phyloP scores from a whole-genome alignment of 2,113 vertebrate species.

The Mesoclemmys tuberculata region DNA sequence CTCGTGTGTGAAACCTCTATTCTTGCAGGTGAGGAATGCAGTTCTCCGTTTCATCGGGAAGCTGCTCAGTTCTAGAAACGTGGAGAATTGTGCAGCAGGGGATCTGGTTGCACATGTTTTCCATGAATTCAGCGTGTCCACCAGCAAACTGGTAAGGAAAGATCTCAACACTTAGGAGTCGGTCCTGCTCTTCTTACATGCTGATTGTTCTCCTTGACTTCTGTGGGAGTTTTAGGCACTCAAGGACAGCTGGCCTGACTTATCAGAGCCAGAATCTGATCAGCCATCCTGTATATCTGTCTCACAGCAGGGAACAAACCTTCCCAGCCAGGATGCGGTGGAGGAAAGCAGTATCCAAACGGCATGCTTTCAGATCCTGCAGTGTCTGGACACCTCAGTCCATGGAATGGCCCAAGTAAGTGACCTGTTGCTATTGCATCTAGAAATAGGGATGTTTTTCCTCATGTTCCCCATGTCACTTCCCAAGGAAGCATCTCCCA shows the following conservation, averaged over 20 bases:
- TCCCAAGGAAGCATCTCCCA: background rate
- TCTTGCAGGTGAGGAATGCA: background rate
- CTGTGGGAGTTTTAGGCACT: too few species aligned
- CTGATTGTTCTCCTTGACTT: too few species aligned
- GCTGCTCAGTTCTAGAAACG: background rate
- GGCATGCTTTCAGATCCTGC: background rate
- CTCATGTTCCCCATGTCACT: background rate
- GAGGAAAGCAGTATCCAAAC: background rate
- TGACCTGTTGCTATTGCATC: background rate
- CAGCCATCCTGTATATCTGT: background rate
- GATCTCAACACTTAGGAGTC: too few species aligned
- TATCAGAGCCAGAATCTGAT: too few species aligned
- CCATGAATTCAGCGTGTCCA: background rate
- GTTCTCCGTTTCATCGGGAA: background rate
- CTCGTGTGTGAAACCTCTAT: too few species aligned
- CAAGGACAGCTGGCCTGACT: too few species aligned
- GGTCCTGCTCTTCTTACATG: too few species aligned
- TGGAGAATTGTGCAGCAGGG: background rate
- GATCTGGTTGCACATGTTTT: background rate
- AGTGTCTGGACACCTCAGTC: background rate
- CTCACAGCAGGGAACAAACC: background rate
- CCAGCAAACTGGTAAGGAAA: background rate
- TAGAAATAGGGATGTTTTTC: background rate
- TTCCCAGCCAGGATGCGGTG: background rate
- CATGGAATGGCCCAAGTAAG: background rate